Evolutionary conservation across 2,888 invertebrate species (phyloP).

Genomic region (Agrenia bidenticulata): DNA sequence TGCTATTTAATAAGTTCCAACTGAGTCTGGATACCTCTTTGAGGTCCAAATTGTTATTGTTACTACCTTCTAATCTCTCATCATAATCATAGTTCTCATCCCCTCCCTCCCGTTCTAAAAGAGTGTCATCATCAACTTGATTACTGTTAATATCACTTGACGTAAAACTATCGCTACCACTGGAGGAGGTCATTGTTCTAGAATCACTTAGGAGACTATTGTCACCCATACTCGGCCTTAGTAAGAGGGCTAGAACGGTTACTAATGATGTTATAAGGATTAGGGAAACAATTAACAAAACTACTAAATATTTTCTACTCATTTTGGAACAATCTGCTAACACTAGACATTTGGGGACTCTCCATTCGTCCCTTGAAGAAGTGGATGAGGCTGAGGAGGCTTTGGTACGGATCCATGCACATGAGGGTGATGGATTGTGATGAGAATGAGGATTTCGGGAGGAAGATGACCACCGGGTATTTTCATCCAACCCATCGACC

Average conservation of each 20-base stretch:
- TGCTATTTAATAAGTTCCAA: constrained; percentile 50
- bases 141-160: constrained; percentile 38
- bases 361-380: neutral
- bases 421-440: constrained; percentile 22
- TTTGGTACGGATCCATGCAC: constrained; percentile 13
- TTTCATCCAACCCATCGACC: constrained; percentile 40
- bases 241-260: constrained; percentile 31
- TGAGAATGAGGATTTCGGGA: constrained; percentile 12
- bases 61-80: constrained; percentile 29
- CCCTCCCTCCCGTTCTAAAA: constrained; percentile 33
- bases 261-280: constrained; percentile 29
- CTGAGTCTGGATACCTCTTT: constrained; percentile 48
- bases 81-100: constrained; percentile 33
- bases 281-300: constrained; percentile 21
- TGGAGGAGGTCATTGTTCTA: neutral
- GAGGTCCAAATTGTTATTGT: constrained; percentile 30
- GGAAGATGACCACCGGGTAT: constrained; percentile 34
- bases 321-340: neutral
- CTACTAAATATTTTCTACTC: neutral
- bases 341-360: neutral
- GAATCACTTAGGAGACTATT: neutral
- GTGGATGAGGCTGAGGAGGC: neutral
- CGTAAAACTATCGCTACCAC: constrained; percentile 33
- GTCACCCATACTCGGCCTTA: constrained; percentile 21
- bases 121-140: constrained; percentile 18